Conservation (phyloP, 92 coral and sea anemone species). For the Bergia sp. region DNA sequence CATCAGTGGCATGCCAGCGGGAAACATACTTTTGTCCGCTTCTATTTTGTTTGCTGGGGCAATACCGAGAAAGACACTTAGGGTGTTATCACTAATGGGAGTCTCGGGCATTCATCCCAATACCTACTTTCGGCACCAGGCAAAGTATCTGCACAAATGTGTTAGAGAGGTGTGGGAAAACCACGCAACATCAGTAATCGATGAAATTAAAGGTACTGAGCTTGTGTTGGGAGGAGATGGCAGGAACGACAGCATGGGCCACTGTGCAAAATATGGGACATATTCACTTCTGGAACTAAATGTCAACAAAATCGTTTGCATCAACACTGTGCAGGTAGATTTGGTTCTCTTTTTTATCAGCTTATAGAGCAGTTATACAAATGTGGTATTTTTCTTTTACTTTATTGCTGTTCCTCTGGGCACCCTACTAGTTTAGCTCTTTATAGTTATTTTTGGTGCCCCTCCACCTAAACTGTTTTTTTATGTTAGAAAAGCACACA, state of each 20-base stretch:
- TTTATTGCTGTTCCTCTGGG: no score
- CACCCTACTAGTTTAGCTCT: no score
- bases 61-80: slow-evolving; percentile 41
- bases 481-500: no score
- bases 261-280: slow-evolving; percentile 54
- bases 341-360: no score
- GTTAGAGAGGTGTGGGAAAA: slow-evolving; percentile 44
- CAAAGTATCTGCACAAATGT: slow-evolving; percentile 31
- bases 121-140: slow-evolving; percentile 53
- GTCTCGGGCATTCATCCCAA: slow-evolving; percentile 37
- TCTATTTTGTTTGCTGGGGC: slow-evolving; percentile 56
- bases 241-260: slow-evolving; percentile 51
- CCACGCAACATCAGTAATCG: not conserved
- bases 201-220: not conserved
- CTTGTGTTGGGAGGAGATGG: slow-evolving; percentile 51
- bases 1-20: slow-evolving; percentile 40
- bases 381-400: no score
- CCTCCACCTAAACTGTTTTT: no score
- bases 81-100: slow-evolving; percentile 44
- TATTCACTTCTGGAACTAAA: slow-evolving; percentile 48
- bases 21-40: slow-evolving; percentile 48
- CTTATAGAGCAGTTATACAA: no score
- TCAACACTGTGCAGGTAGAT: slow-evolving; percentile 52
- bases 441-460: no score
- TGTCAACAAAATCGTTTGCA: slow-evolving; percentile 39